Percentiles rank a stretch among this genome's conserved stretches.
Conservation (phyloP, 2,797 vertebrate genomes). For the Ibycter americanus region DNA sequence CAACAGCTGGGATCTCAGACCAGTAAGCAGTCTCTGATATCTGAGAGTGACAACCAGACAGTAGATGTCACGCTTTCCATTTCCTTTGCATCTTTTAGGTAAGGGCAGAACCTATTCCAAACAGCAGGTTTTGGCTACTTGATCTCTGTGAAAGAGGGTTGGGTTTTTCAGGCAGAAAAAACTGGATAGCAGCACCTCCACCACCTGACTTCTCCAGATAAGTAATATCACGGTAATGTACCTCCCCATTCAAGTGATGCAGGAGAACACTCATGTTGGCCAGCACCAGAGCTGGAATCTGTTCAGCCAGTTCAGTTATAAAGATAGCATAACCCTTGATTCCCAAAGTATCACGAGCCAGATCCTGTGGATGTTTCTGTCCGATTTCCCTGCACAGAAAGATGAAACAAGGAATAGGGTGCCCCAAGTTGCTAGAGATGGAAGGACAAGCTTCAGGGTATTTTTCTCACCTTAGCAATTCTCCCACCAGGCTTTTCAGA, state of each 20-base stretch:
- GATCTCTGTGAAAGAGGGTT: neutral
- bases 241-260: constrained; percentile 92
- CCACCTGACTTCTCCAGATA: neutral
- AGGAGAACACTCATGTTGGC: constrained; percentile 91
- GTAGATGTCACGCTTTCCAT: neutral
- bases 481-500: constrained; percentile 88
- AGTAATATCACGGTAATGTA: constrained; percentile 12
- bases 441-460: neutral
- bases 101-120: neutral
- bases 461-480: constrained; percentile 88
- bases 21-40: neutral
- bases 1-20: neutral
- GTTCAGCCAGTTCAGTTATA: constrained; percentile 86
- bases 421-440: neutral
- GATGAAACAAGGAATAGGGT: neutral
- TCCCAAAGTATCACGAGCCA: constrained; percentile 85
- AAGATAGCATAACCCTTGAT: constrained; percentile 88
- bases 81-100: neutral
- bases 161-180: neutral
- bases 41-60: neutral
- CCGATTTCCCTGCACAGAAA: constrained; percentile 87
- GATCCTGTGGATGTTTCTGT: constrained; percentile 88
- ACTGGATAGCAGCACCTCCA: neutral
- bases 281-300: constrained; percentile 85
- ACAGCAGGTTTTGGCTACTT: neutral